Base-by-base conservation (phyloP, 92 coral and sea anemone species). In the Paragorgia papillata region DNA sequence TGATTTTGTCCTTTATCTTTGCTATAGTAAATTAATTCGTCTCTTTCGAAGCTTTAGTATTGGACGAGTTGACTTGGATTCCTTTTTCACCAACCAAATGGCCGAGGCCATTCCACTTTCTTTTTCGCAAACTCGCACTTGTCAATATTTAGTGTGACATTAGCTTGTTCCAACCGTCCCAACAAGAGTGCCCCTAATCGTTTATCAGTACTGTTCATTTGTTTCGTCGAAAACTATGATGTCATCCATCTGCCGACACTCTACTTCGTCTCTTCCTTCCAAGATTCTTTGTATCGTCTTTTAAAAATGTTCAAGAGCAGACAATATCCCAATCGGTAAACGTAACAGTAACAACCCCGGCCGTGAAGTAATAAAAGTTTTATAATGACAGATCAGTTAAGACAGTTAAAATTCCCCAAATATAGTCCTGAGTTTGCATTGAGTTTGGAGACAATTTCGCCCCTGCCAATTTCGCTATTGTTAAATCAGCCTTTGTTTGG, bases 31-130 rank as follows among this genome's bases (percentile, higher is more conserved):
- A 87, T 53, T 60, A 39, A 20, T 62, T 13, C 86, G 83, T 75
- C 48, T 86, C 39, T 31, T 27, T 81, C 27, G 87, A 68, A 3
- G 95, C 89, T 31, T 84, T 71, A 9, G 86, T 86, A 44, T 86
- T 89, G 74, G 74, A 12, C 9, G 85, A 84, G 41, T 86, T 88
- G 48, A 78, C 81, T 57, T 79, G 62, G 32, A 83, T 83, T 26
- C 90, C 90, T 25, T 89, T 73, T 55, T 80, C 86, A 27, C 96
- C 96, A 2, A 89, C 80, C 30, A 89, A 70, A 33, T 89, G 88
- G 62, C 90, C 89, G 50, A 89, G 89, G 80, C 83, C n/a, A 89
- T 69, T 80, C 66, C 10, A 86, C 89, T 34, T 68, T 50, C 6
- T 61, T 82, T 37, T 80, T 27, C 18, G 79, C 73, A 69, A 82